These are phyloP conservation scores for Sebastes schlegelii DNA, from an alignment of 2,113 vertebrate species.

Conservation along the genomic window DNA sequence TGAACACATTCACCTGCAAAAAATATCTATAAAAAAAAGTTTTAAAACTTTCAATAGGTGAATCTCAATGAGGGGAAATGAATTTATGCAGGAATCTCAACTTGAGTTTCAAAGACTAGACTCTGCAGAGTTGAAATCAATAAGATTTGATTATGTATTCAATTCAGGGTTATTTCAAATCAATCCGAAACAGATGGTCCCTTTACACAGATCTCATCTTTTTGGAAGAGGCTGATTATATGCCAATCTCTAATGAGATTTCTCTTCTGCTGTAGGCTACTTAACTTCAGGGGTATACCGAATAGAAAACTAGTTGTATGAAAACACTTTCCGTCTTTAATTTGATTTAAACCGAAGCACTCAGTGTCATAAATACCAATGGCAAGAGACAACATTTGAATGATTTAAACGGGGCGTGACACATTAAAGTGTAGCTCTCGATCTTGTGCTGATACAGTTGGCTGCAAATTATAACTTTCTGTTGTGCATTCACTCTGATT, in stretches of 20 bases:
- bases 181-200: constrained; percentile 12
- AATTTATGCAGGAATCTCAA: constrained; percentile 27
- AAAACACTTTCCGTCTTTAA: constrained; percentile 30
- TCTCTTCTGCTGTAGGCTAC: not conserved
- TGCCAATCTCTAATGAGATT: not conserved
- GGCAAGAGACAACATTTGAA: constrained; percentile 15
- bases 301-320: constrained; percentile 18
- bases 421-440: constrained; percentile 1
- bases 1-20: not conserved
- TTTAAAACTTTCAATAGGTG: constrained; percentile 1
- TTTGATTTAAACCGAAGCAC: constrained; percentile 24
- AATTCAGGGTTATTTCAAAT: constrained; percentile 32
- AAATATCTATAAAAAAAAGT: not conserved
- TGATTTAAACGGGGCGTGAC: not conserved
- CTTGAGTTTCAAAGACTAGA: constrained; percentile 13
- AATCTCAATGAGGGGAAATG: not conserved
- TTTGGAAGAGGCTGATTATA: constrained; percentile 12
- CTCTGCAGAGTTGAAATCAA: constrained; percentile 34
- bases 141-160: constrained; percentile 53
- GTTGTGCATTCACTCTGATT: not conserved
- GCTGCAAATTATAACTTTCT: not conserved
- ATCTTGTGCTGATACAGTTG: not conserved
- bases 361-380: constrained; percentile 23
- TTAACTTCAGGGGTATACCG: constrained; percentile 23
- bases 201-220: constrained; percentile 13